Evolutionary conservation across 2,113 vertebrate species (phyloP), one percentile per base, ranked within the genome.

Genomic region (Mormyrus lacerda): DNA sequence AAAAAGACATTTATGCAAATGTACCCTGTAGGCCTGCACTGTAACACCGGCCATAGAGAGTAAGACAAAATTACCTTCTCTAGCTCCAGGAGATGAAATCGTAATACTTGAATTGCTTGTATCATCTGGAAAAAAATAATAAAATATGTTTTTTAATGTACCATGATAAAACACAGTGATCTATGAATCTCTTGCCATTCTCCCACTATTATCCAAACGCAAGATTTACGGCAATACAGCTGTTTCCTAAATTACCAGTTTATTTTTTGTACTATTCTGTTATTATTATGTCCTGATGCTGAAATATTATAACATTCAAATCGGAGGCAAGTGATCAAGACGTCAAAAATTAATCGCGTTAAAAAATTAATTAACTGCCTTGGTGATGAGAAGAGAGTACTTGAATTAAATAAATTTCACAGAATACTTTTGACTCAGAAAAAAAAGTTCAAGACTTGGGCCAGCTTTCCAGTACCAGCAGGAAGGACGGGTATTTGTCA

Each of bases 81-180:
- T 96, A 99, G 97, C 96, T 99, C 98, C 97, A 99, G 95, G 93
- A 99, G 97, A 97, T 99, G 98, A 97, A 99, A 99, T 95, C 98
- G 97, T 98, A 99, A 97, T 97, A 99, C 98, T 97, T 99, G 98
- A 97, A 99, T 99, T 96, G 98, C 98, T 98, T 99, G 98, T 93
- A 99, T 99, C 98, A 99, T 99, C 98, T 99, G 97, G 93, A 97
- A 97, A 97, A 96, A 92, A 96, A 55, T 55, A 95, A 96, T 95
- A 96, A 94, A 79, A 79, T 79, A 19, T 42, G 73, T 39, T 42
- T 76, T 92, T 91, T 95, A 53, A 85, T 93, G 89, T 93, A 90
- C 73, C 42, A 83, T 47, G 21, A 84, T 27, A 47, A 88, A 90
- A 89, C 27, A 83, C 19, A 53, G 39, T 79, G 17, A 24, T 58